phyloP scores from a whole-genome alignment of 2,797 vertebrate genomes.

The Phoebastria nigripes region DNA sequence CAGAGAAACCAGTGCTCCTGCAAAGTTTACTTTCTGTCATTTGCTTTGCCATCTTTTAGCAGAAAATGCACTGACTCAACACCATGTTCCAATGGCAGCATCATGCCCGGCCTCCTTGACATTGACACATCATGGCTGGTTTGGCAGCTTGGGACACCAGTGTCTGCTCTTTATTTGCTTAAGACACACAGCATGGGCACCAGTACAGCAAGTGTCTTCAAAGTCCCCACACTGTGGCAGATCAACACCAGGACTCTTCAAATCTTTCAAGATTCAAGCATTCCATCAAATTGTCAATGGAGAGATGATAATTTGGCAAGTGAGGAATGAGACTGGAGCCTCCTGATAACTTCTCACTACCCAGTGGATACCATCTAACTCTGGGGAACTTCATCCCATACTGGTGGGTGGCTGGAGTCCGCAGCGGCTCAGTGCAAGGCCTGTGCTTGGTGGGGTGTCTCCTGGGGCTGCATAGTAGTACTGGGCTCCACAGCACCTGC shows the following conservation, averaged over 20 bases:
- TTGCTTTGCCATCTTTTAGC: not conserved
- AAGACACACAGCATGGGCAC: not conserved
- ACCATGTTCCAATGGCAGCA: not conserved
- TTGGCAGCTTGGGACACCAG: not conserved
- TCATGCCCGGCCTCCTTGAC: not conserved
- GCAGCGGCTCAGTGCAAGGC: not conserved
- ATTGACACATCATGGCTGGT: fast-evolving
- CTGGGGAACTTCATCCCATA: not conserved
- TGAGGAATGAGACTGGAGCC: not conserved
- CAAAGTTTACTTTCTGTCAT: not conserved
- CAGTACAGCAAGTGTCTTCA: not conserved
- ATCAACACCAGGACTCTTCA: not conserved
- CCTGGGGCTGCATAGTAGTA: not conserved
- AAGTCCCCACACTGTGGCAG: not conserved
- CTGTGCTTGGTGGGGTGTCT: too few species aligned
- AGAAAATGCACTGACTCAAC: not conserved
- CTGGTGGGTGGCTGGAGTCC: not conserved
- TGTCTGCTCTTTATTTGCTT: not conserved
- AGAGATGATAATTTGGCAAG: not conserved
- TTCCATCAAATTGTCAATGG: not conserved
- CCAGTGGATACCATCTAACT: not conserved
- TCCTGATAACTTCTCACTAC: not conserved
- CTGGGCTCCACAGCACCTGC: not conserved
- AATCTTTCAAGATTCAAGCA: not conserved
- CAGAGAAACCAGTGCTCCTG: not conserved